phyloP scores from a whole-genome alignment of 2,888 invertebrate genomes.

The Abscondita cerata region DNA sequence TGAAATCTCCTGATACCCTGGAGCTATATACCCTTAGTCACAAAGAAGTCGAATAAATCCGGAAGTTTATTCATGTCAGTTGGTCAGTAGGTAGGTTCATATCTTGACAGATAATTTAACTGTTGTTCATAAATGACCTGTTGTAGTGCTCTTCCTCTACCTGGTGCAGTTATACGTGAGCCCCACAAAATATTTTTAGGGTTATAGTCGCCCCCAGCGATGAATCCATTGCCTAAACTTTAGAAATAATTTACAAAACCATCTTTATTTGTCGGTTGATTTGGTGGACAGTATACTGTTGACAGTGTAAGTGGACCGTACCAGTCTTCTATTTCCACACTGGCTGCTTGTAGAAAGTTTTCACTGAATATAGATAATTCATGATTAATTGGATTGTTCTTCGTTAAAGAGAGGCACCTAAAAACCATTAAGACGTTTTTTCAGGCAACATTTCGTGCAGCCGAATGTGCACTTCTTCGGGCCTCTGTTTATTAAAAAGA shows the following conservation, averaged over 20 bases:
- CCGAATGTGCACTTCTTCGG: no score
- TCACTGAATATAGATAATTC: neutral
- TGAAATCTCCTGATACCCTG: neutral
- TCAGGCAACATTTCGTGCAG: no score
- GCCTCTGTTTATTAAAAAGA: no score
- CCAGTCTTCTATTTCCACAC: slow-evolving; percentile 1
- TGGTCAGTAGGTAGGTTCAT: slow-evolving; percentile 13
- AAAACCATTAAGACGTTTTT: no score
- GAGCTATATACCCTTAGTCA: slow-evolving; percentile 13
- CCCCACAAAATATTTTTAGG: slow-evolving; percentile 6
- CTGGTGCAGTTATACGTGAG: slow-evolving; percentile 2
- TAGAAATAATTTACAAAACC: slow-evolving; percentile 8
- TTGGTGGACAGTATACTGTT: slow-evolving; percentile 36
- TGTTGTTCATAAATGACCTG: slow-evolving; percentile 13
- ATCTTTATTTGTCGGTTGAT: slow-evolving; percentile 26
- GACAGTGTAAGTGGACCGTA: neutral
- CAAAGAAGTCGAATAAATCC: slow-evolving; percentile 11
- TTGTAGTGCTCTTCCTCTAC: slow-evolving; percentile 7
- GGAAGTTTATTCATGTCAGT: neutral
- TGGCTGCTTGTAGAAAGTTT: neutral
- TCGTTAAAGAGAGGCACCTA: no score
- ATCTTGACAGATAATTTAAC: neutral
- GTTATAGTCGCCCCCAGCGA: slow-evolving; percentile 11
- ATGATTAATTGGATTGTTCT: no score
- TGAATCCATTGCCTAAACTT: slow-evolving; percentile 2